Conservation (phyloP, 1,140 invertebrate genomes). For the Lucilia cuprina region DNA sequence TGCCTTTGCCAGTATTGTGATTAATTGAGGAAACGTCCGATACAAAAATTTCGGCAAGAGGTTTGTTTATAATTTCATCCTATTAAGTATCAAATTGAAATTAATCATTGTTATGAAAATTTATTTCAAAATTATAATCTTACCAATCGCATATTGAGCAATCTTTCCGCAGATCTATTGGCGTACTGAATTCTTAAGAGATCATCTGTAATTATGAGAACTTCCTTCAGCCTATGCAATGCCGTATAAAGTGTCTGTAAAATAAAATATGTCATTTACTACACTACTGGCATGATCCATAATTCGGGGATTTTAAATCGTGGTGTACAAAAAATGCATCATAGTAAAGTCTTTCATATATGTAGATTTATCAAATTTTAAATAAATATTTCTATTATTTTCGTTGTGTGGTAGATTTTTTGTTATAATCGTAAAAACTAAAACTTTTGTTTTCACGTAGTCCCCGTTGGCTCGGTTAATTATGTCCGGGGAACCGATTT, state of each 20-base stretch:
- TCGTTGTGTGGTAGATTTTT: no score
- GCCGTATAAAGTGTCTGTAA: slow-evolving; percentile 82
- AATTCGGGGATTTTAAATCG: no score
- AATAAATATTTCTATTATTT: no score
- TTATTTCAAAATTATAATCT: slow-evolving; percentile 33
- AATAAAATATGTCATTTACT: background rate
- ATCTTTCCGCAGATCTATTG: slow-evolving; percentile 57
- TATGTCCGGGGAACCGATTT: no score
- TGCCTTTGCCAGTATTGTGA: slow-evolving; percentile 69
- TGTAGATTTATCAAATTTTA: no score
- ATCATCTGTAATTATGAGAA: slow-evolving; percentile 87
- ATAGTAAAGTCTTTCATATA: no score
- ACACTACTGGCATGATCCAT: no score
- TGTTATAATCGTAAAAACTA: no score
- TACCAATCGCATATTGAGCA: slow-evolving; percentile 61
- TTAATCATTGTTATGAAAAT: no score
- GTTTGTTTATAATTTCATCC: slow-evolving; percentile 79
- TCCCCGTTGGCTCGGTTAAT: no score
- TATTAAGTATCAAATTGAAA: slow-evolving; percentile 57
- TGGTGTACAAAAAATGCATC: no score
- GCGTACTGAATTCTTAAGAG: slow-evolving; percentile 77
- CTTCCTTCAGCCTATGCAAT: slow-evolving; percentile 82
- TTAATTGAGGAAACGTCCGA: slow-evolving; percentile 67
- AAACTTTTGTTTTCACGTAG: no score
- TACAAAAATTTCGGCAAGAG: slow-evolving; percentile 68